phyloP scores from a whole-genome alignment of 2,797 vertebrate genomes.

The Rhynchotus rufescens region DNA sequence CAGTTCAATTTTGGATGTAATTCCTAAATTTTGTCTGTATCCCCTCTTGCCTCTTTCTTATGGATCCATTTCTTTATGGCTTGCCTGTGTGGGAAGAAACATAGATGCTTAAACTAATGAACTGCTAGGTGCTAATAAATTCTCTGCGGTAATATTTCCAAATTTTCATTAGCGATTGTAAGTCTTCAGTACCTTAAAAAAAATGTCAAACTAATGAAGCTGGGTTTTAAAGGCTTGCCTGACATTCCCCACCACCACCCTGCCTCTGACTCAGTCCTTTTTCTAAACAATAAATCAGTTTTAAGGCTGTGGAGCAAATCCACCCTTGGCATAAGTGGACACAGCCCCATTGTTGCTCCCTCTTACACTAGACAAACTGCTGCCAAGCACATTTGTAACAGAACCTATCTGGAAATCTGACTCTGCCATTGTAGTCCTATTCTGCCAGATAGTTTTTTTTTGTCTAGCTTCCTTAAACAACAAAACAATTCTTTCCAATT shows the following conservation, averaged over 20 bases:
- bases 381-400: conserved; percentile 37
- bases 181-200: background rate
- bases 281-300: conserved; percentile 32
- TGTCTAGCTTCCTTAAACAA: conserved; percentile 36
- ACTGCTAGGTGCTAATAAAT: background rate
- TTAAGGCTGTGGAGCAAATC: conserved; percentile 40
- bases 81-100: background rate
- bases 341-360: conserved; percentile 27
- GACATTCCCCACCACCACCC: background rate
- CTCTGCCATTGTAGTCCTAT: conserved; percentile 21
- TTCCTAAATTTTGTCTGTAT: background rate
- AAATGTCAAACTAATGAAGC: background rate
- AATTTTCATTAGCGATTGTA: background rate
- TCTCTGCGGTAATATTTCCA: background rate
- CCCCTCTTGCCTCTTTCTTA: background rate
- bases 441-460: conserved; percentile 1
- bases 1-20: background rate
- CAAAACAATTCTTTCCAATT: background rate
- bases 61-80: background rate
- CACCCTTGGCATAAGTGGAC: conserved; percentile 14
- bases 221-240: background rate
- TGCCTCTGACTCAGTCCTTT: background rate
- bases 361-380: background rate
- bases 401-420: conserved; percentile 48
- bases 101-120: background rate